A percentile compares a stretch with the other conserved stretches of the same genome.
Evolutionary conservation across 1,140 invertebrate genomes (phyloP).

Genomic region (Anoplolepis gracilipes): DNA sequence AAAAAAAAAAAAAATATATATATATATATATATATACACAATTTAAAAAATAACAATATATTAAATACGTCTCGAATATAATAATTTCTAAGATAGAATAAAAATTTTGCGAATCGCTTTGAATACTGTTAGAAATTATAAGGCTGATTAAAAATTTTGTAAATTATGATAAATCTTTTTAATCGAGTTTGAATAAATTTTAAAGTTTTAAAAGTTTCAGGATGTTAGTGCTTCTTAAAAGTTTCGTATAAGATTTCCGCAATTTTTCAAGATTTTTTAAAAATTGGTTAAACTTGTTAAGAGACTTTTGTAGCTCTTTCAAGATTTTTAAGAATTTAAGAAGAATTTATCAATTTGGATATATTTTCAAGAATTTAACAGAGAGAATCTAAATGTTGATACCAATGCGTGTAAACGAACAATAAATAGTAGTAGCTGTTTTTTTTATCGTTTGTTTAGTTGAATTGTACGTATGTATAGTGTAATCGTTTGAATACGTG

Average conservation of each 20-base stretch:
- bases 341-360: not conserved
- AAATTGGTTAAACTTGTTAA: not conserved
- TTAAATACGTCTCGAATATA: not conserved
- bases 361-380: not conserved
- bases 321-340: not conserved
- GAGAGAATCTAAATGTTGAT: not conserved
- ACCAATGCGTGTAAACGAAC: not conserved
- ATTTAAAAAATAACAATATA: not conserved
- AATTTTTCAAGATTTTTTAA: not conserved
- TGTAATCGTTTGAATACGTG: slow-evolving; percentile 1
- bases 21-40: too few relatives aligned
- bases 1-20: too few relatives aligned
- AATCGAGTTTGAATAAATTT: not conserved
- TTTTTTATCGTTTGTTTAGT: slow-evolving; percentile 23
- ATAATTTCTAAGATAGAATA: not conserved
- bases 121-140: not conserved
- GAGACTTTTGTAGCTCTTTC: not conserved
- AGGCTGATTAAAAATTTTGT: not conserved
- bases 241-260: not conserved
- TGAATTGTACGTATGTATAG: not conserved
- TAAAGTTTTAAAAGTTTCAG: not conserved
- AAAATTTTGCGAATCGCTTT: not conserved
- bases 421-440: slow-evolving; percentile 26
- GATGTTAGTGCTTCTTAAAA: not conserved
- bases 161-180: not conserved